Evolutionary conservation across 2,888 invertebrate species (phyloP).

Genomic region (Campaea margaritaria): DNA sequence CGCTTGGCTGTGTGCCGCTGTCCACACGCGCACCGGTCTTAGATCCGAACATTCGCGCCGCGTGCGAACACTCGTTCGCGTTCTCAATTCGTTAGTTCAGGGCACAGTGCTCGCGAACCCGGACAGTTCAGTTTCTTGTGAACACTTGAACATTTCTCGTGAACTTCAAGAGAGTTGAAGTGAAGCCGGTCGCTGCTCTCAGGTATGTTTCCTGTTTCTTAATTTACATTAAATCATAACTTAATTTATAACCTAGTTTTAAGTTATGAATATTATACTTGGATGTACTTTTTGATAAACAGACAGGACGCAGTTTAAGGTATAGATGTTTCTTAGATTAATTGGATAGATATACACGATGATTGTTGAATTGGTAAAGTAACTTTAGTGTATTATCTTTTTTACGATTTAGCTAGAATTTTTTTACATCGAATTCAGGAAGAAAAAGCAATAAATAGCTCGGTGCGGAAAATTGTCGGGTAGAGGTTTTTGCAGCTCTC

Average conservation of each 20-base stretch:
- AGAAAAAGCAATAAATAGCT: no score
- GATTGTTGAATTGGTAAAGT: not conserved
- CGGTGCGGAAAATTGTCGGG: no score
- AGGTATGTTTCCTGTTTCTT: conserved; percentile 50
- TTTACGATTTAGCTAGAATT: no score
- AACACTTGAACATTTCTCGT: conserved; percentile 71
- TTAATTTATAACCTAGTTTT: conserved; percentile 26
- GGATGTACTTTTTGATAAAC: no score
- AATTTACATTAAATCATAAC: conserved; percentile 14
- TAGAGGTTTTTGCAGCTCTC: no score
- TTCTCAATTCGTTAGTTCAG: conserved; percentile 60
- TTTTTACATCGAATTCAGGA: not conserved
- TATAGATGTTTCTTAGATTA: no score
- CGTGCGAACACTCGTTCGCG: conserved; percentile 57
- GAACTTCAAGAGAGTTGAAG: conserved; percentile 57
- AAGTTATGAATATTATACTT: conserved; percentile 20
- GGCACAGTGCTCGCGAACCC: conserved; percentile 70
- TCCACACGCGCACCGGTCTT: conserved; percentile 61
- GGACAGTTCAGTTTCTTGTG: conserved; percentile 77
- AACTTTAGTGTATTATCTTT: not conserved
- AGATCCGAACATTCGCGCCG: conserved; percentile 56
- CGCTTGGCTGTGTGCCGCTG: conserved; percentile 71
- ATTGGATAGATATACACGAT: conserved; percentile 18
- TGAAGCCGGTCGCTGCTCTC: conserved; percentile 55
- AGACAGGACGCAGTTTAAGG: no score